These are phyloP conservation scores for Glaucidium brasilianum DNA, from an alignment of 2,113 vertebrate species.

Conservation along the genomic window DNA sequence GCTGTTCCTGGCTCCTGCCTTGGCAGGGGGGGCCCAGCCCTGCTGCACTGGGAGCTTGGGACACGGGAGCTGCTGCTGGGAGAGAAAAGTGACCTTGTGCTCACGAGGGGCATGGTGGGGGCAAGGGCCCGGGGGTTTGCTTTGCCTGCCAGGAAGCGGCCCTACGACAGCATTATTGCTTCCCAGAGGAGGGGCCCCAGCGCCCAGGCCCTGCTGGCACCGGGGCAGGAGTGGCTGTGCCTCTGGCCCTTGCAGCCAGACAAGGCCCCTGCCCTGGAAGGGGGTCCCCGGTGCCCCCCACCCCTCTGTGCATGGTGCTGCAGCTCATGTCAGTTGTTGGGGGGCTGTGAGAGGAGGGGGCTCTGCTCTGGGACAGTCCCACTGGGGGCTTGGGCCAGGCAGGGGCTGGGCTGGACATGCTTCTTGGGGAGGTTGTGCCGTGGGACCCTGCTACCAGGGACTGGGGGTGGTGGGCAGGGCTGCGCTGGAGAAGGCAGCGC, in stretches of 20 bases:
- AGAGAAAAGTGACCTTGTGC: neutral
- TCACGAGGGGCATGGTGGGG: neutral
- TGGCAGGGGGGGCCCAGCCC: neutral
- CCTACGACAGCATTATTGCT: conserved; percentile 43
- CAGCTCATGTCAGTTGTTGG: rapidly evolving
- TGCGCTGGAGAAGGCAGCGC: neutral
- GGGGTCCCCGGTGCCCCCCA: neutral
- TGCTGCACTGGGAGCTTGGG: neutral
- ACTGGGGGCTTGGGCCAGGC: neutral
- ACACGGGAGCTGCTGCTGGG: neutral
- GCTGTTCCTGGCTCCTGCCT: neutral
- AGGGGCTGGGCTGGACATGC: neutral
- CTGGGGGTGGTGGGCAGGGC: neutral
- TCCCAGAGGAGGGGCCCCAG: neutral
- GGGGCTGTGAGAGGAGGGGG: neutral
- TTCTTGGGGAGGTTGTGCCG: neutral
- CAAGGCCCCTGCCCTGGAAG: neutral
- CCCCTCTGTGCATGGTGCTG: neutral
- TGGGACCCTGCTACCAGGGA: neutral
- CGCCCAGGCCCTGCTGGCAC: rapidly evolving
- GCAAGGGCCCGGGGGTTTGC: neutral
- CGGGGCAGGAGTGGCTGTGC: neutral
- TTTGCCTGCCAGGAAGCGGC: neutral
- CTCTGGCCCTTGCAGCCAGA: neutral
- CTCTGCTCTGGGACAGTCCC: neutral